phyloP scores from a whole-genome alignment of 2,888 invertebrate genomes.

The Ametastegia equiseti region DNA sequence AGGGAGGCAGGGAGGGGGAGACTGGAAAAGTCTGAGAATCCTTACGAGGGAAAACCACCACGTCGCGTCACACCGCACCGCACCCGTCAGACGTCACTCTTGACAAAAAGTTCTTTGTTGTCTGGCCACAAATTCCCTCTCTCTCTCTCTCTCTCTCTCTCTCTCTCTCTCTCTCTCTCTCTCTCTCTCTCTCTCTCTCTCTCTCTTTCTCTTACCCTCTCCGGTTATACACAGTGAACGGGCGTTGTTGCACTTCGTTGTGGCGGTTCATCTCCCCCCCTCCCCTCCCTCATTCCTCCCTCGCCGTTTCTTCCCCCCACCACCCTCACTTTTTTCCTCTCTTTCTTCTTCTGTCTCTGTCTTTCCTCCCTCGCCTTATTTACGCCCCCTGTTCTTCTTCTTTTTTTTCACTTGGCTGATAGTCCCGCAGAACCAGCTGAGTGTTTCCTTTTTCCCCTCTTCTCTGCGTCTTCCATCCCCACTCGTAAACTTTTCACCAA shows the following conservation, averaged over 20 bases:
- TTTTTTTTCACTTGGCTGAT: neutral
- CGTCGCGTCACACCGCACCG: neutral
- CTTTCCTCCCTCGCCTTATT: neutral
- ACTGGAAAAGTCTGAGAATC: constrained; percentile 28
- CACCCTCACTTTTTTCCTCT: neutral
- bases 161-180: too few species aligned
- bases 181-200: too few species aligned
- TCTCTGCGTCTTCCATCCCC: neutral
- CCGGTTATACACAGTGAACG: too few species aligned
- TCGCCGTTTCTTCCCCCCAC: neutral
- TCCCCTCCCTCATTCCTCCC: neutral
- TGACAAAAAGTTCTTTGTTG: constrained; percentile 47
- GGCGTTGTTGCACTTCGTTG: neutral
- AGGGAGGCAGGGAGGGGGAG: constrained; percentile 32
- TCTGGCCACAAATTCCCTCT: constrained; percentile 46
- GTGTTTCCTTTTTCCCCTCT: neutral
- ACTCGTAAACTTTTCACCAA: constrained; percentile 33
- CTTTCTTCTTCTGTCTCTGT: neutral
- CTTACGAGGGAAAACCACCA: constrained; percentile 3
- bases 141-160: too few species aligned
- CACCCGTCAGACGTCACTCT: constrained; percentile 37
- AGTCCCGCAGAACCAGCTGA: constrained; percentile 34
- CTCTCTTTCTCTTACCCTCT: too few species aligned
- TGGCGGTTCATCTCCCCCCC: neutral
- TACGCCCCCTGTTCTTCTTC: constrained; percentile 1